Conservation (phyloP, 2,888 invertebrate species). For the Catocala fraxini region DNA sequence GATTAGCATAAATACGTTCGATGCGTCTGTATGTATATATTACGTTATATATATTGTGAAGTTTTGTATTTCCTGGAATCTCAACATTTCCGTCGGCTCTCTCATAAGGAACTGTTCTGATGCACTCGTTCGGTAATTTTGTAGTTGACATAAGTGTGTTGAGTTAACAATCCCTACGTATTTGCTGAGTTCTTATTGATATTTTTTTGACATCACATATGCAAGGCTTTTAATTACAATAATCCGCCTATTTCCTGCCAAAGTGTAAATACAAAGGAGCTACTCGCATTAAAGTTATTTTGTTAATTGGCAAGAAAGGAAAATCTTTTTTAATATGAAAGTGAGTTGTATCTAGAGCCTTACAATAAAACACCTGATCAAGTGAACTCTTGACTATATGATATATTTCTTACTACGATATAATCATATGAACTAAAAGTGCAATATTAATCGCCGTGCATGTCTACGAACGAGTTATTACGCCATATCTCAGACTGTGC, state of each 20-base stretch:
- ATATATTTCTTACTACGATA: not conserved
- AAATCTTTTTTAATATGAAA: too few relatives aligned
- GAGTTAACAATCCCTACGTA: too few relatives aligned
- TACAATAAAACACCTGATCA: too few relatives aligned
- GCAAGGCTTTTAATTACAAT: constrained; percentile 6
- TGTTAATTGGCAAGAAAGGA: too few relatives aligned
- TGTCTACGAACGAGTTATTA: not conserved
- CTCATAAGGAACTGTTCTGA: not conserved
- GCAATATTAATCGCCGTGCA: constrained; percentile 25
- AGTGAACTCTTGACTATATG: too few relatives aligned
- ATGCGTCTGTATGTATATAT: not conserved
- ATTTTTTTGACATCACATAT: too few relatives aligned
- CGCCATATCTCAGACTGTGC: too few relatives aligned
- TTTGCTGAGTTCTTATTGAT: too few relatives aligned
- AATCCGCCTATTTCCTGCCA: constrained; percentile 12
- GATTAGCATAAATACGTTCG: not conserved
- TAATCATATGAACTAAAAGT: constrained; percentile 19
- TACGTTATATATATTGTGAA: not conserved
- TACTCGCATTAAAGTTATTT: constrained; percentile 1
- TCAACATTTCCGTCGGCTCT: constrained; percentile 3
- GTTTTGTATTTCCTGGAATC: constrained; percentile 1
- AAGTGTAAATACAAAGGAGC: constrained; percentile 11
- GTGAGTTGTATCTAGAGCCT: too few relatives aligned
- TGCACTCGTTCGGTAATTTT: too few relatives aligned
- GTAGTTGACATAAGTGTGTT: too few relatives aligned